phyloP scores from a whole-genome alignment of 2,888 invertebrate species.

The Halictus ligatus region DNA sequence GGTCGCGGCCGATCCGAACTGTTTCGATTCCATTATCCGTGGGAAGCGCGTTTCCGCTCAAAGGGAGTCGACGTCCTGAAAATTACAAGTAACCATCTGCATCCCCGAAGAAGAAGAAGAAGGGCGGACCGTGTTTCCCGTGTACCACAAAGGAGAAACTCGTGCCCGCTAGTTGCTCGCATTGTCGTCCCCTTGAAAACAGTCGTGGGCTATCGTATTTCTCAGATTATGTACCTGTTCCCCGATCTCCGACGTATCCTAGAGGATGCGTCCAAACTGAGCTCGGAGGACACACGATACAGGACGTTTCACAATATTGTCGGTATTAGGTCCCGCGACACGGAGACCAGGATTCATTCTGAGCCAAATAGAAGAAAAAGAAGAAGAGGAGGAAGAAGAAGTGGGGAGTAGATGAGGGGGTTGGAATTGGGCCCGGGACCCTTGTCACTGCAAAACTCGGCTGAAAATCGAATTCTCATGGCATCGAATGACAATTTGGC shows the following conservation, averaged over 20 bases:
- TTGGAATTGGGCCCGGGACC: slow-evolving; percentile 56
- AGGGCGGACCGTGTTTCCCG: background rate
- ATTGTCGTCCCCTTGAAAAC: slow-evolving; percentile 22
- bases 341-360: background rate
- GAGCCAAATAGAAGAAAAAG: background rate
- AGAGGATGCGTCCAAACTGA: background rate
- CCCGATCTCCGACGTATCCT: slow-evolving; percentile 56
- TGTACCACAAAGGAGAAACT: slow-evolving; percentile 2
- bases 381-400: background rate
- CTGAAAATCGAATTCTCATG: slow-evolving; percentile 82
- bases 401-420: background rate
- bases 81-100: slow-evolving; percentile 19
- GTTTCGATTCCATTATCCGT: slow-evolving; percentile 11
- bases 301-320: slow-evolving; percentile 70
- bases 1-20: background rate
- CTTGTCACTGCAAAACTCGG: slow-evolving; percentile 74
- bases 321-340: slow-evolving; percentile 25
- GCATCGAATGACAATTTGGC: slow-evolving; percentile 83
- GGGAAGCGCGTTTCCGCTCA: background rate
- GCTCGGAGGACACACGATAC: slow-evolving; percentile 52
- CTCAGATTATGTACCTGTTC: slow-evolving; percentile 63
- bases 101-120: background rate
- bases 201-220: slow-evolving; percentile 13
- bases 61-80: background rate
- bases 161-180: slow-evolving; percentile 24